Percentiles rank a stretch among this genome's conserved stretches.
Evolutionary conservation across 1,140 invertebrate genomes (phyloP).

Genomic region (Druon quercuslanigerum): DNA sequence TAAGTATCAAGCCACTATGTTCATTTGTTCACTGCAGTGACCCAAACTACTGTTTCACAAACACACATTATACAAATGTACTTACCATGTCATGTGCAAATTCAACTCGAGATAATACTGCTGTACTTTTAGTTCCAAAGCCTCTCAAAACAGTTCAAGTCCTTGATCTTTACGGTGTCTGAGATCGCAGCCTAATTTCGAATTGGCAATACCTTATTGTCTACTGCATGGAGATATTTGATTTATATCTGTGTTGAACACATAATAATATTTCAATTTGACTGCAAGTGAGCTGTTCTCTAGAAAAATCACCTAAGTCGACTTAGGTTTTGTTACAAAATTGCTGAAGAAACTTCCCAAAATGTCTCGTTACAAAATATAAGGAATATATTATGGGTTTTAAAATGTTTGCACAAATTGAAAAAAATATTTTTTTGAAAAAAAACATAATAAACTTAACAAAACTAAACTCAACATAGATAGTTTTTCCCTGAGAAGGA

Average conservation of each 20-base stretch:
- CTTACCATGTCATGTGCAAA: not conserved
- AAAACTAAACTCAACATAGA: too few relatives aligned
- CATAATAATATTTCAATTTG: not conserved
- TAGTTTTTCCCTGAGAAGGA: too few relatives aligned
- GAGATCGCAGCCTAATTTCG: conserved; percentile 13
- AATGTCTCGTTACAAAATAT: too few relatives aligned
- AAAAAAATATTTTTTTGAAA: too few relatives aligned
- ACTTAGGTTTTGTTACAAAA: too few relatives aligned
- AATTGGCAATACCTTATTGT: not conserved
- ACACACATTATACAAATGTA: not conserved
- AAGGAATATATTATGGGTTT: too few relatives aligned
- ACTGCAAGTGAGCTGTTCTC: not conserved
- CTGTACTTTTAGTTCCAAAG: not conserved
- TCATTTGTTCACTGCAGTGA: conserved; percentile 15
- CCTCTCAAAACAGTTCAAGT: conserved; percentile 2
- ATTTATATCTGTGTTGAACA: not conserved
- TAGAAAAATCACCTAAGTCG: too few relatives aligned
- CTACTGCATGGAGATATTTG: not conserved
- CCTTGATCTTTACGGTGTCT: not conserved
- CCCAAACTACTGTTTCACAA: not conserved
- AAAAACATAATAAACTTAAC: too few relatives aligned
- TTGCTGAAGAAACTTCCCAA: too few relatives aligned
- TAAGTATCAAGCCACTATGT: not conserved
- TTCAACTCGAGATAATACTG: not conserved
- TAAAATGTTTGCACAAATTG: too few relatives aligned